Percentiles rank a stretch among this genome's conserved stretches.
These are phyloP conservation scores for Netelia fuscicornis DNA, from an alignment of 2,888 invertebrate species.

Conservation along the genomic window DNA sequence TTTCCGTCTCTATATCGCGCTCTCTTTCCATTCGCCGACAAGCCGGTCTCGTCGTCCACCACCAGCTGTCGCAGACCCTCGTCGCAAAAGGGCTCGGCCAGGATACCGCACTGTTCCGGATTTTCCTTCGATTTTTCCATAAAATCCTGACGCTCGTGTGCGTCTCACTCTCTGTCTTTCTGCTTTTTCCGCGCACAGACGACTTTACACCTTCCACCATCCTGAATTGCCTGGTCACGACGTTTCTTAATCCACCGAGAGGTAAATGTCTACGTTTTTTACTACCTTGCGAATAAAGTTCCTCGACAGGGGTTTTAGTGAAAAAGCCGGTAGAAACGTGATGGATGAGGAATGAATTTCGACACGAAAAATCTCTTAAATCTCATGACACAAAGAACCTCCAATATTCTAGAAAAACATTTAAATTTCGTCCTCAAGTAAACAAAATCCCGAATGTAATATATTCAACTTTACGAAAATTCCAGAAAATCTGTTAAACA, in stretches of 20 bases:
- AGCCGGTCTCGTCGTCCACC: constrained; percentile 11
- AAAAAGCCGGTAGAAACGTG: constrained; percentile 3
- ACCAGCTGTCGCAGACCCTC: constrained; percentile 56
- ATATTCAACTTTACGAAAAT: too few species aligned
- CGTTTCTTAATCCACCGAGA: not conserved
- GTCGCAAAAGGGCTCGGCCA: constrained; percentile 6
- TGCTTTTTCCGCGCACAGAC: not conserved
- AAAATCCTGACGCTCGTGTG: constrained; percentile 29
- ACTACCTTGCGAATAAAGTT: constrained; percentile 24
- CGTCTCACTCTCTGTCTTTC: not conserved
- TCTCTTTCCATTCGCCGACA: constrained; percentile 4
- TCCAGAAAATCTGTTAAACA: too few species aligned
- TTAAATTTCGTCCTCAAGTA: too few species aligned
- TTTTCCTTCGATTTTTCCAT: constrained; percentile 30
- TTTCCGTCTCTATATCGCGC: constrained; percentile 11
- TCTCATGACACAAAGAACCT: not conserved
- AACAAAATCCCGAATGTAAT: too few species aligned
- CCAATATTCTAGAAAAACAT: not conserved
- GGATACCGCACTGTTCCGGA: constrained; percentile 23
- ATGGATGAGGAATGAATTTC: constrained; percentile 38
- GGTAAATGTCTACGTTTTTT: not conserved
- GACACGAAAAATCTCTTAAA: not conserved
- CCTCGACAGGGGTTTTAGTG: constrained; percentile 23
- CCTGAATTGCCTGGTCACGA: not conserved
- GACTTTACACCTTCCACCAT: constrained; percentile 41